phyloP scores from a whole-genome alignment of 2,888 invertebrate genomes.

The Nowickia ferox region DNA sequence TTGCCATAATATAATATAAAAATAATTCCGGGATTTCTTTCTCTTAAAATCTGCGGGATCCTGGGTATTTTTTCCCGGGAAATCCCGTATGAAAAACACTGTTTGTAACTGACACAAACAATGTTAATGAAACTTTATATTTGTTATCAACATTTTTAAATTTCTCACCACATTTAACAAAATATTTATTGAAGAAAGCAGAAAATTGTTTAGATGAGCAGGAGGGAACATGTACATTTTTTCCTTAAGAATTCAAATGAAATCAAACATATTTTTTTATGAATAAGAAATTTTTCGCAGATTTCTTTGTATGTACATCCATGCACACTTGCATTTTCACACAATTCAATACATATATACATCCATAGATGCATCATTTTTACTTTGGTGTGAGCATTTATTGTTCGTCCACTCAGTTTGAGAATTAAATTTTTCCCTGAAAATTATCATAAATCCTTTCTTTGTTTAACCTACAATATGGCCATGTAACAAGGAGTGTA shows the following conservation, averaged over 20 bases:
- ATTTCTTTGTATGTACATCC: not conserved
- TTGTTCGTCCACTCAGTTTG: conserved; percentile 9
- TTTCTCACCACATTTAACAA: conserved; percentile 45
- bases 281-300: too few relatives aligned
- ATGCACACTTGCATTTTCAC: not conserved
- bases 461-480: conserved; percentile 17
- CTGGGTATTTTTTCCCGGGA: too few relatives aligned
- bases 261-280: too few relatives aligned
- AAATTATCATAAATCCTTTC: conserved; percentile 63
- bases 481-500: not conserved
- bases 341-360: not conserved
- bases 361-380: too few relatives aligned
- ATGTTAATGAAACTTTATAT: not conserved
- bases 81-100: not conserved
- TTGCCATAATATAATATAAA: too few relatives aligned
- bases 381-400: not conserved
- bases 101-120: not conserved
- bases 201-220: too few relatives aligned
- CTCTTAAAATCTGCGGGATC: too few relatives aligned
- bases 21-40: too few relatives aligned
- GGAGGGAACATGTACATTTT: too few relatives aligned
- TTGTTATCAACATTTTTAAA: conserved; percentile 17
- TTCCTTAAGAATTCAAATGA: too few relatives aligned
- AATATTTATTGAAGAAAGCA: conserved; percentile 31
- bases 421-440: conserved; percentile 42